phyloP scores from a whole-genome alignment of 2,888 invertebrate genomes.

The Tillus elongatus region DNA sequence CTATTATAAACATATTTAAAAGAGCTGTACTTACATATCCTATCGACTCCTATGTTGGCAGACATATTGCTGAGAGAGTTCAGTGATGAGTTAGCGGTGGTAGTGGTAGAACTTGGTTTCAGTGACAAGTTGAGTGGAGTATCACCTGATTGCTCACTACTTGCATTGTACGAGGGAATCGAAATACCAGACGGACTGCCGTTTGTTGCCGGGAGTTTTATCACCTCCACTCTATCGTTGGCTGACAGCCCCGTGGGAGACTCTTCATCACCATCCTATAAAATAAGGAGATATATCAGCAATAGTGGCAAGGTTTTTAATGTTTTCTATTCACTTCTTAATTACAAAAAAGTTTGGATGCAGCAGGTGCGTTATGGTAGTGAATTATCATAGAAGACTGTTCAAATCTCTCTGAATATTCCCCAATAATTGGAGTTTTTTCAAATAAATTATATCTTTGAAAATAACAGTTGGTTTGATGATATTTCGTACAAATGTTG shows the following conservation, averaged over 20 bases:
- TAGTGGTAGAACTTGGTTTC: constrained; percentile 49
- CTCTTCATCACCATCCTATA: constrained; percentile 29
- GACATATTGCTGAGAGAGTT: constrained; percentile 53
- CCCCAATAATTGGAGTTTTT: too few species aligned
- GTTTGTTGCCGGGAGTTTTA: constrained; percentile 63
- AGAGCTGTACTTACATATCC: constrained; percentile 49
- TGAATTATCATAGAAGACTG: too few species aligned
- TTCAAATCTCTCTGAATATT: too few species aligned
- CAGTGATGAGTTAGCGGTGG: constrained; percentile 44
- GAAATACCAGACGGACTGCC: constrained; percentile 39
- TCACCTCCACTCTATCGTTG: constrained; percentile 71
- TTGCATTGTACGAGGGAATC: constrained; percentile 24
- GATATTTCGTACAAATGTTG: too few species aligned
- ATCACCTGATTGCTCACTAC: constrained; percentile 53
- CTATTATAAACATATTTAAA: too few species aligned
- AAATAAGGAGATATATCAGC: too few species aligned
- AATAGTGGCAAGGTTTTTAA: too few species aligned
- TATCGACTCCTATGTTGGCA: constrained; percentile 42
- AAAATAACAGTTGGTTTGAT: too few species aligned
- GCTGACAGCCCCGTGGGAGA: constrained; percentile 33
- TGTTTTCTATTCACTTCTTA: too few species aligned
- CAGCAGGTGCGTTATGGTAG: too few species aligned
- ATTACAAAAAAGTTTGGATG: too few species aligned
- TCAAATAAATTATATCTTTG: too few species aligned
- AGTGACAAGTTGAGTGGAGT: constrained; percentile 75